Evolutionary conservation across 2,113 vertebrate genomes (phyloP), one percentile per base, ranked within the genome.

Genomic region (Pagrus major): DNA sequence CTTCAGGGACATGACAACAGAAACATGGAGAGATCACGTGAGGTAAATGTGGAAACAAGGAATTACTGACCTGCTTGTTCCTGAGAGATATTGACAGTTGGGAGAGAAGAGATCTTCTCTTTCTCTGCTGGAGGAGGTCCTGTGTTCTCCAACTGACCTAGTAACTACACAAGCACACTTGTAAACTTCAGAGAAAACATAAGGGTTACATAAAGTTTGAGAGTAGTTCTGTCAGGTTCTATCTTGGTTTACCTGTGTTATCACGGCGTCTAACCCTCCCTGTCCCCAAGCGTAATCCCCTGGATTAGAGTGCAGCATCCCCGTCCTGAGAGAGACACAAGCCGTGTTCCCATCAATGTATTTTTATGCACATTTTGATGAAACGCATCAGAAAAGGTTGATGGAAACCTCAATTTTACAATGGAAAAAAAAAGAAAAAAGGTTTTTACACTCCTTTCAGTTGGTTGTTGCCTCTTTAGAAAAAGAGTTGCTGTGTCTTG

Each of bases 271-370:
- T 8, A 99, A 95, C 80, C 98, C 98, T 33, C 97, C 97, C 91
- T 99, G 97, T 78, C 98, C 98, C 98, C 98, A 99, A 0, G 97
- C 98, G 1, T 99, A 99, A 81, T 99, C 98, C 20, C 97, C 98
- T 0, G 98, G 98, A 65, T 97, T 99, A 14, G 97, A 99, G 90
- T 99, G 98, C 92, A 99, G 93, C 96, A 98, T 97, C 64, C 97
- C 97, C 0, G 96, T 97, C 97, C 98, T 99, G 91, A 49, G 89
- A 77, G 76, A 89, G 54, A 88, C 21, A 73, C 52, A 76, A 1
- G 11, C 9, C 1, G 6, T 35, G 2, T 35, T 35, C n/a, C n/a
- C n/a, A n/a, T n/a, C n/a, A n/a, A n/a, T n/a, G n/a, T n/a, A n/a
- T n/a, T n/a, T n/a, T n/a, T n/a, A n/a, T n/a, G n/a, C n/a, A n/a